Evolutionary conservation across 1,140 invertebrate genomes (phyloP).

Genomic region (Penaeus indicus): DNA sequence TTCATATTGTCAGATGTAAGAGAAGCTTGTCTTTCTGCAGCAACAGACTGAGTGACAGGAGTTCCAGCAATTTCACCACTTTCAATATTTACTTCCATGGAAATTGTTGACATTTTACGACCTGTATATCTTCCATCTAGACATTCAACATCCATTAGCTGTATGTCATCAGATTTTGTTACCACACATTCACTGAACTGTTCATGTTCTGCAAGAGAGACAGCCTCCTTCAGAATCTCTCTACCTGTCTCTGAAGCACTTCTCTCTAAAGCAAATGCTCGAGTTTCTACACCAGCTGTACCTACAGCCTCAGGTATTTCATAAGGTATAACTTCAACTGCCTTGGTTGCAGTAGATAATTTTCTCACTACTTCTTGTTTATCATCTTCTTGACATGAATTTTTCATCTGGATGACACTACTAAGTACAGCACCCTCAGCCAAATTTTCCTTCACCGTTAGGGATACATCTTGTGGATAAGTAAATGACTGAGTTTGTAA

Average conservation of each 20-base stretch:
- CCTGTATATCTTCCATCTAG: neutral
- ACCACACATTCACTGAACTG: neutral
- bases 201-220: slow-evolving; percentile 8
- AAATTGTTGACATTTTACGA: slow-evolving; percentile 35
- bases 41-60: slow-evolving; percentile 28
- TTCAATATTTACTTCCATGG: slow-evolving; percentile 12
- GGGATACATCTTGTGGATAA: too few species aligned
- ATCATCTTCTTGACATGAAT: neutral
- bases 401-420: slow-evolving; percentile 2
- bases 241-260: slow-evolving; percentile 31
- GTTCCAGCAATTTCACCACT: slow-evolving; percentile 20
- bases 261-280: slow-evolving; percentile 22
- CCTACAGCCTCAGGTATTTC: slow-evolving; percentile 24
- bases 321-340: slow-evolving; percentile 16
- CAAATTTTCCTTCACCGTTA: neutral
- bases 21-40: slow-evolving; percentile 10
- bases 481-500: too few species aligned
- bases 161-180: neutral
- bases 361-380: slow-evolving; percentile 13
- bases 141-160: too few species aligned
- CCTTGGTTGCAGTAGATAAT: slow-evolving; percentile 19
- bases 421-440: slow-evolving; percentile 1
- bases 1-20: neutral
- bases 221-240: slow-evolving; percentile 23
- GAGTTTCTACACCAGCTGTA: neutral